Evolutionary conservation across 1,140 invertebrate genomes (phyloP).

Genomic region (Battus philenor): DNA sequence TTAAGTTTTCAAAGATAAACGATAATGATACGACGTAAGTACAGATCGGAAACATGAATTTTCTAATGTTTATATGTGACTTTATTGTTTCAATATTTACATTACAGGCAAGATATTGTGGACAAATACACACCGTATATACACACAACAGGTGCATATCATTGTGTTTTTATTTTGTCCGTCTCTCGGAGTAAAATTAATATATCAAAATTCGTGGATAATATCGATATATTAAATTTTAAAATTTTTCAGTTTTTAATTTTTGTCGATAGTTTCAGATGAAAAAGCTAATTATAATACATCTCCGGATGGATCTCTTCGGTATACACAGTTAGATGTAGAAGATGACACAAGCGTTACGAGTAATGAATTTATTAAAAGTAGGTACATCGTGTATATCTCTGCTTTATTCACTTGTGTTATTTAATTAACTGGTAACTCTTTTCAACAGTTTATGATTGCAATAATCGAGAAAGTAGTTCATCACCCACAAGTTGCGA

Average conservation of each 20-base stretch:
- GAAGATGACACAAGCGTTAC: constrained; percentile 22
- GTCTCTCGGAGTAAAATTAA: too few species aligned
- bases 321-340: neutral
- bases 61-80: too few species aligned
- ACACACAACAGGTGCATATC: constrained; percentile 19
- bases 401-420: neutral
- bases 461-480: constrained; percentile 1
- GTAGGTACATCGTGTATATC: neutral
- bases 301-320: neutral
- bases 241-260: neutral
- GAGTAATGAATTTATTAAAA: constrained; percentile 20
- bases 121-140: constrained; percentile 32
- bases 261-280: neutral
- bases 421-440: neutral
- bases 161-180: too few species aligned
- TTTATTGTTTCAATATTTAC: too few species aligned
- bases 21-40: constrained; percentile 28
- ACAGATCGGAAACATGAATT: neutral
- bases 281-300: neutral
- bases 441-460: neutral
- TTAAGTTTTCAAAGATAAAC: constrained; percentile 19
- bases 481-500: neutral
- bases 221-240: too few species aligned
- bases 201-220: too few species aligned
- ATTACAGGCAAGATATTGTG: constrained; percentile 32